Percentiles rank a stretch among this genome's conserved stretches.
These are phyloP conservation scores for Phrynocephalus vlangalii DNA, from an alignment of 2,797 vertebrate genomes.

Conservation along the genomic window DNA sequence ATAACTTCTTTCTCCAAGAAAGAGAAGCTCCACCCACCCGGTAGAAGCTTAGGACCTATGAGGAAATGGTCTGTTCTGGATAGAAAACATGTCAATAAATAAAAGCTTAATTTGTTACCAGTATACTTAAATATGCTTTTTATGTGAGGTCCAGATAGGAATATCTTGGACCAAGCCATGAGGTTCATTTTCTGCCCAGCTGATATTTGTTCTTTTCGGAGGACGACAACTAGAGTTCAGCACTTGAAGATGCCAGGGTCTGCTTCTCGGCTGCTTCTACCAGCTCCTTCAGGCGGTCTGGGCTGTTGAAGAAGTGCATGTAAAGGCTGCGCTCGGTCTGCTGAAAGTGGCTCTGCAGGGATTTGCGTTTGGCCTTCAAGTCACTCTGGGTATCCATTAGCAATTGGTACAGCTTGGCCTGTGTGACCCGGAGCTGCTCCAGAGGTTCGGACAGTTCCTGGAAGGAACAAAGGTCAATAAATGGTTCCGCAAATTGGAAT, in stretches of 20 bases:
- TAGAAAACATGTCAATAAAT: not conserved
- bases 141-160: not conserved
- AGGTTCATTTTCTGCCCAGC: not conserved
- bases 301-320: conserved; percentile 37
- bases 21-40: not conserved
- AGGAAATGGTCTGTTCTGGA: not conserved
- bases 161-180: not conserved
- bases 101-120: not conserved
- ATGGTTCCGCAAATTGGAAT: accelerated
- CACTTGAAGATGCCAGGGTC: conserved; percentile 10
- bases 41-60: not conserved
- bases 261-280: conserved; percentile 61
- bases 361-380: conserved; percentile 33
- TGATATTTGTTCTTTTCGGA: not conserved
- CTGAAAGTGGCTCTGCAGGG: conserved; percentile 46
- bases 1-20: not conserved
- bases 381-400: conserved; percentile 45
- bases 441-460: conserved; percentile 44
- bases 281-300: conserved; percentile 41
- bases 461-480: conserved; percentile 8
- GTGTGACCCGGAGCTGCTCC: conserved; percentile 11
- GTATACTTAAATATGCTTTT: not conserved
- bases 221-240: accelerated
- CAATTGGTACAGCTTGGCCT: conserved; percentile 43
- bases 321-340: conserved; percentile 53